phyloP scores from a whole-genome alignment of 2,888 invertebrate genomes.

The Drosophila lacicola region DNA sequence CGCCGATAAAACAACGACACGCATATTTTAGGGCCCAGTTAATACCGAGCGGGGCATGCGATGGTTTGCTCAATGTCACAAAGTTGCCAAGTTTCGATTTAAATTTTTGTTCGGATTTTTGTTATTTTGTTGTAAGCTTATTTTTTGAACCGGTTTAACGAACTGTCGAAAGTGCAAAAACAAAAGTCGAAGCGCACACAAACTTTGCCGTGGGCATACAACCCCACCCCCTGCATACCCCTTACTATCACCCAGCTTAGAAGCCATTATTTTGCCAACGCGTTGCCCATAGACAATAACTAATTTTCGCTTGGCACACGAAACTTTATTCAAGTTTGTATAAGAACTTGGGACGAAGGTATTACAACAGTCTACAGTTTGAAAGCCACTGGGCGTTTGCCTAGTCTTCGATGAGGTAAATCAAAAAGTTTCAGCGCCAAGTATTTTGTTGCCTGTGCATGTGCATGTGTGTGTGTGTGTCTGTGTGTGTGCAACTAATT shows the following conservation, averaged over 20 bases:
- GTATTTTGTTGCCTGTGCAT: not conserved
- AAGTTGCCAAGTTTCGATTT: slow-evolving; percentile 63
- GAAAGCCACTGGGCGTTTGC: slow-evolving; percentile 34
- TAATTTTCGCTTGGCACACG: slow-evolving; percentile 55
- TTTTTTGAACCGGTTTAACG: slow-evolving; percentile 34
- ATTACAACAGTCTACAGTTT: slow-evolving; percentile 41
- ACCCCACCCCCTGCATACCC: too few relatives aligned
- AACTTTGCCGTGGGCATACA: slow-evolving; percentile 52
- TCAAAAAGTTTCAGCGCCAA: slow-evolving; percentile 6
- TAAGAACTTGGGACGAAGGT: slow-evolving; percentile 30
- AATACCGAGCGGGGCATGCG: slow-evolving; percentile 14
- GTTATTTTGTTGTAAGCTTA: not conserved
- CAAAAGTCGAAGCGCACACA: slow-evolving; percentile 48
- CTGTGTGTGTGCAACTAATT: slow-evolving; percentile 19
- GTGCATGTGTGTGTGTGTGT: not conserved
- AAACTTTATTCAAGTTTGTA: slow-evolving; percentile 26
- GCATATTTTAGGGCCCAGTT: slow-evolving; percentile 43
- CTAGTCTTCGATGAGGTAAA: slow-evolving; percentile 8
- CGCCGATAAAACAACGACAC: slow-evolving; percentile 13
- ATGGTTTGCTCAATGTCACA: slow-evolving; percentile 60
- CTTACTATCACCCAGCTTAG: not conserved
- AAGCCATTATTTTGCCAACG: slow-evolving; percentile 36
- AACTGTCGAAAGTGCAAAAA: slow-evolving; percentile 45
- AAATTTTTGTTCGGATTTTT: slow-evolving; percentile 21
- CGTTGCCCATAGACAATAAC: slow-evolving; percentile 61